These are phyloP conservation scores for Leptinotarsa undecemlineata DNA, from an alignment of 1,140 invertebrate genomes.

Conservation along the genomic window DNA sequence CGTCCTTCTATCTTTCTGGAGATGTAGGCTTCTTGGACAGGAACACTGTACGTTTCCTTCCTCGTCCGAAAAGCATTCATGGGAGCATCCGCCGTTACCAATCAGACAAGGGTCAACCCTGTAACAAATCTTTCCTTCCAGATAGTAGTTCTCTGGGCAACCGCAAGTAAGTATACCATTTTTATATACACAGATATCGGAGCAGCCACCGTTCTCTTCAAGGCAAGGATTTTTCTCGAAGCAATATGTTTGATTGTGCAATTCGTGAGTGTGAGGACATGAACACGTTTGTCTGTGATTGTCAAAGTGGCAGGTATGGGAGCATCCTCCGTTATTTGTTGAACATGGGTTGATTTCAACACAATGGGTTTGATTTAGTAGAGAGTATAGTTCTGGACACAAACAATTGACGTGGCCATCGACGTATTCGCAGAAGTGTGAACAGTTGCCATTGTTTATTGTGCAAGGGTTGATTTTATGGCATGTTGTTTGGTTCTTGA, in stretches of 20 bases:
- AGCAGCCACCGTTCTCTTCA: conserved; percentile 67
- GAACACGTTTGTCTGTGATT: conserved; percentile 51
- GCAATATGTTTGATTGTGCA: conserved; percentile 40
- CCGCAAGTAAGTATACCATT: conserved; percentile 60
- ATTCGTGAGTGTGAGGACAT: conserved; percentile 53
- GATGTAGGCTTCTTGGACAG: conserved; percentile 62
- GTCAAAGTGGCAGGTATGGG: conserved; percentile 52
- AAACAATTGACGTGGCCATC: conserved; percentile 37
- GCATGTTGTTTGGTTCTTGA: conserved; percentile 52
- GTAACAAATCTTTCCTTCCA: conserved; percentile 54
- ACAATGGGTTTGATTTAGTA: conserved; percentile 56
- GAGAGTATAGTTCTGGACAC: conserved; percentile 39
- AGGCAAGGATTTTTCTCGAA: conserved; percentile 43
- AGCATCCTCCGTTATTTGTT: conserved; percentile 56
- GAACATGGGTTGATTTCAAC: conserved; percentile 53
- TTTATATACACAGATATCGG: conserved; percentile 63
- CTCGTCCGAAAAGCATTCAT: conserved; percentile 59
- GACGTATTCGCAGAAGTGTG: conserved; percentile 53
- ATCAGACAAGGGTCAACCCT: conserved; percentile 66
- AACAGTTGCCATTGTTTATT: conserved; percentile 61
- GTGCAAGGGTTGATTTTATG: conserved; percentile 47
- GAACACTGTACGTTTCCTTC: conserved; percentile 63
- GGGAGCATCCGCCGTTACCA: conserved; percentile 68
- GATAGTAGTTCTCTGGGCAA: conserved; percentile 75
- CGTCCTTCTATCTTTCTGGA: conserved; percentile 53